Percentiles rank a stretch among this genome's conserved stretches.
phyloP scores from a whole-genome alignment of 2,113 vertebrate species.

The Acrocephalus kingi region DNA sequence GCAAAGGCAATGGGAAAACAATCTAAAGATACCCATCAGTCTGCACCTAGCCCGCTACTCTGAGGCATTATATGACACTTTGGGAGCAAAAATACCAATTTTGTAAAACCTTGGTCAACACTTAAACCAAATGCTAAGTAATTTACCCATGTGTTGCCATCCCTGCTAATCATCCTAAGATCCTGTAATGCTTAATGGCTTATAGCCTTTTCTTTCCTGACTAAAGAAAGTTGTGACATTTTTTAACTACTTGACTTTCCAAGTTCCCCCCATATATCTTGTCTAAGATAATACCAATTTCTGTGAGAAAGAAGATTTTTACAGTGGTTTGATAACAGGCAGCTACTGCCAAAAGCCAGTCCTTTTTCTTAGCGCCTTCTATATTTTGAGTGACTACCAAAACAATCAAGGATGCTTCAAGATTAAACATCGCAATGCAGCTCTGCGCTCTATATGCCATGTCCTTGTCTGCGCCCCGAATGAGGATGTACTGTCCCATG shows the following conservation, averaged over 20 bases:
- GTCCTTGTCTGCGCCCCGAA: too few species aligned
- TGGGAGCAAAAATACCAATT: not conserved
- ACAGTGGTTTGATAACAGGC: constrained; percentile 13
- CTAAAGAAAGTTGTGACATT: not conserved
- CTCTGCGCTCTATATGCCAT: not conserved
- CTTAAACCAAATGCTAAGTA: not conserved
- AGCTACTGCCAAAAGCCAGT: not conserved
- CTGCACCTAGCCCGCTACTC: not conserved
- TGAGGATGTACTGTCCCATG: too few species aligned
- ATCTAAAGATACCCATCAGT: not conserved
- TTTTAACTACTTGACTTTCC: not conserved
- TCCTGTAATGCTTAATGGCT: not conserved
- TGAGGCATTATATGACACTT: not conserved
- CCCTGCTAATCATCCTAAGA: not conserved
- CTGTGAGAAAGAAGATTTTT: constrained; percentile 4
- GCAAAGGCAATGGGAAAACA: not conserved
- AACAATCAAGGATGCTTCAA: not conserved
- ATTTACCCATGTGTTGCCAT: not conserved
- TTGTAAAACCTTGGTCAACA: not conserved
- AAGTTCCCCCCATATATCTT: not conserved
- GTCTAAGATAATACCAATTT: not conserved
- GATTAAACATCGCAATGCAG: constrained; percentile 14
- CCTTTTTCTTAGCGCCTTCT: not conserved
- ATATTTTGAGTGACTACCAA: not conserved
- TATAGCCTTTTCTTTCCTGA: not conserved